Base-by-base conservation (phyloP, 2,888 invertebrate species). In the Lithophane socia region DNA sequence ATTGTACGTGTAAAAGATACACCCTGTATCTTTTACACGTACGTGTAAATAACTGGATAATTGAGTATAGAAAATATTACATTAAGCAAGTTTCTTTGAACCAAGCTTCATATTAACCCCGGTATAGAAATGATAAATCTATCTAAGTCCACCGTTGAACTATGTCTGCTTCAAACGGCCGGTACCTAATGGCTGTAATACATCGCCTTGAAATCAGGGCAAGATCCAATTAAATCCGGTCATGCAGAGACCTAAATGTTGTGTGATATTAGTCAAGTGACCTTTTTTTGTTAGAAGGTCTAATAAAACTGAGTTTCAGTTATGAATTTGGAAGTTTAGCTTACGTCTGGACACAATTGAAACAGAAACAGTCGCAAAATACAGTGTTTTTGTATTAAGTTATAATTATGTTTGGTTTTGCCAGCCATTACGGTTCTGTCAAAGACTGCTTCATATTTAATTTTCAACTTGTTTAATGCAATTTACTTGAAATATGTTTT, bases 161-260 rank as follows among this genome's bases (percentile, higher is more conserved):
- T 86, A 82, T 64, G 54, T 54, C 83, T 86, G 86, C 54, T 67
- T 49, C 58, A 64, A 82, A 82, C 67, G n/a, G 56, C 29, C 66
- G 24, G 63, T 60, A 63, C 64, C 12, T 68, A 86, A 82, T 82
- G 47, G 60, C 58, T 29, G 65, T 61, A 75, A 82, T 82, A 71
- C 67, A 83, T 86, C 83, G 68, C 78, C 76, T 58, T 37, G 56
- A 54, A 76, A 18, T 68, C 60, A 44, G 67, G 63, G 24, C 64
- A 77, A 44, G 77, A 71, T 77, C 60, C 86, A 82, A 86, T 86
- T 82, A 82, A 71, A 70, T 71, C 49, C 83, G 63, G 64, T 47
- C 83, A 77, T 68, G 78, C 78, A 65, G 21, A 65, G 67, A 58
- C 60, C 86, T 60, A 64, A 86, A 82, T 82, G 70, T 83, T 68